Evolutionary conservation across 1,140 invertebrate genomes (phyloP).

Genomic region (Nomia melanderi): DNA sequence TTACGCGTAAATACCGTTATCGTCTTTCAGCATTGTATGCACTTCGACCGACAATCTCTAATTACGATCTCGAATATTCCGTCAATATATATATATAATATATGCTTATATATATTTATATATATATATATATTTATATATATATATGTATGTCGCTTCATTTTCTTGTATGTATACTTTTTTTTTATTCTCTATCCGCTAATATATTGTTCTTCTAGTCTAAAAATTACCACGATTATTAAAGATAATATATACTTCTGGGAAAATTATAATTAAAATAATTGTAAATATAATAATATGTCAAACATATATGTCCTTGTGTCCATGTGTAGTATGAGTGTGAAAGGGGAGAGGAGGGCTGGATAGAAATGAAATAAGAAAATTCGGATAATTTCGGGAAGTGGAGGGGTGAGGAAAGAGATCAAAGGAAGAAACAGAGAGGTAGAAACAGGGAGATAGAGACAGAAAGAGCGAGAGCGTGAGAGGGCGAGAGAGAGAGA

Average conservation of each 20-base stretch:
- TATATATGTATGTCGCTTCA: conserved; percentile 70
- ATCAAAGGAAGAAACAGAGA: conserved; percentile 22
- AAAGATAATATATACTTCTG: conserved; percentile 69
- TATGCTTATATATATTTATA: conserved; percentile 45
- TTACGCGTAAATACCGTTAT: conserved; percentile 62
- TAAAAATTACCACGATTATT: conserved; percentile 78
- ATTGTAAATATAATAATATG: conserved; percentile 65
- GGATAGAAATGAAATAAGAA: neutral
- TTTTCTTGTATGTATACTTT: conserved; percentile 76
- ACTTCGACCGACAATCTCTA: conserved; percentile 72
- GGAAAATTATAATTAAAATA: conserved; percentile 72
- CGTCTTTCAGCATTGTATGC: conserved; percentile 72
- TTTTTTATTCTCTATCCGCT: conserved; percentile 70
- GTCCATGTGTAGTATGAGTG: conserved; percentile 40
- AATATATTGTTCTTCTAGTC: conserved; percentile 78
- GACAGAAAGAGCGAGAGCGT: neutral
- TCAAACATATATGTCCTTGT: conserved; percentile 60
- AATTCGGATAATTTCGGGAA: too few relatives aligned
- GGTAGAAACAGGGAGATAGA: conserved; percentile 32
- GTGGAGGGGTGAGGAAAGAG: neutral
- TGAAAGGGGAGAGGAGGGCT: conserved; percentile 7
- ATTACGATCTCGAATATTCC: conserved; percentile 76
- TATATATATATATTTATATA: conserved; percentile 52
- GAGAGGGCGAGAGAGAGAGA: conserved; percentile 1
- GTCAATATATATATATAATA: conserved; percentile 69